phyloP scores from a whole-genome alignment of 2,113 vertebrate genomes.

The Crotalus helleri region DNA sequence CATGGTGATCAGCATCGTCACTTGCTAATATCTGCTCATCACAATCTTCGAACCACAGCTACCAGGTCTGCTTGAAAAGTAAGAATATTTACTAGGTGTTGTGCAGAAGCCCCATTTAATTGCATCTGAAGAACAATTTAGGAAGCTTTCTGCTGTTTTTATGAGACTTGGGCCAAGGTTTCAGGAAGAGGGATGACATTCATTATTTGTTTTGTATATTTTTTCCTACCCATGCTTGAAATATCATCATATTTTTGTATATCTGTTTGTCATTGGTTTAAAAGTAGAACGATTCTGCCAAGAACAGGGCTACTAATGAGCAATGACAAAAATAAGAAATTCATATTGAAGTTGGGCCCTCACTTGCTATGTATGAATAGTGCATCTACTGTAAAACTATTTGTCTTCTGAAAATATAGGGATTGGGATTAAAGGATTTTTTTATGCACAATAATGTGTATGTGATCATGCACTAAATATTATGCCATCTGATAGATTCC shows the following conservation, averaged over 20 bases:
- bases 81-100: not conserved
- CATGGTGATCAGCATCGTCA: not conserved
- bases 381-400: not conserved
- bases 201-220: too few species aligned
- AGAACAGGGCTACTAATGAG: not conserved
- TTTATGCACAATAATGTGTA: not conserved
- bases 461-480: not conserved
- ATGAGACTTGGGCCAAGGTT: not conserved
- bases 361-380: not conserved
- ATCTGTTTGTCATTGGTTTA: not conserved
- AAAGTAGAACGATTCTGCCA: not conserved
- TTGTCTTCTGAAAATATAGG: not conserved
- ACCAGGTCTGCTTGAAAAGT: not conserved
- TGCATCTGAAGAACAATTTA: not conserved
- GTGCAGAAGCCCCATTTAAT: not conserved
- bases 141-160: not conserved
- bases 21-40: not conserved
- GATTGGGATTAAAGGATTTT: not conserved
- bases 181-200: not conserved
- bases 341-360: not conserved
- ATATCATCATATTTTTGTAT: not conserved
- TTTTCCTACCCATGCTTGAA: not conserved
- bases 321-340: not conserved
- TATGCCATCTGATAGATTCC: not conserved
- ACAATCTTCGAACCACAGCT: not conserved